These are phyloP conservation scores for Onychostoma macrolepis DNA, from an alignment of 2,113 vertebrate genomes.

Conservation along the genomic window DNA sequence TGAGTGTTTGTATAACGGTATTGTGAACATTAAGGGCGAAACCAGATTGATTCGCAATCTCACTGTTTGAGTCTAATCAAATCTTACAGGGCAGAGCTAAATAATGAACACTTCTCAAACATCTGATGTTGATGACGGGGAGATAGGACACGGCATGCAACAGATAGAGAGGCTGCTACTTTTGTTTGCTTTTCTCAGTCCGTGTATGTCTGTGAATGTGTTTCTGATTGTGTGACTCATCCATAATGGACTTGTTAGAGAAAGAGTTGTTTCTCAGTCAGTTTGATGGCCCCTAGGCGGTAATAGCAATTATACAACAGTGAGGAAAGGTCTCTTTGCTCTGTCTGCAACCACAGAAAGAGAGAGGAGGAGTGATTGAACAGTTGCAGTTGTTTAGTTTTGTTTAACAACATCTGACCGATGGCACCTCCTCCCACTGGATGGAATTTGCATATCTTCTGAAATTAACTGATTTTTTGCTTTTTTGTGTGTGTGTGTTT, in stretches of 20 bases:
- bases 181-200: slow-evolving; percentile 17
- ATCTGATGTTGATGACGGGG: not conserved
- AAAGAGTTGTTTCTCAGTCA: slow-evolving; percentile 46
- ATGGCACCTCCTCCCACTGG: not conserved
- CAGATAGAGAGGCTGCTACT: slow-evolving; percentile 7
- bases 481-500: not conserved
- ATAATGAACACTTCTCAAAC: slow-evolving; percentile 14
- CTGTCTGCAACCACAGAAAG: not conserved
- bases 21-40: not conserved
- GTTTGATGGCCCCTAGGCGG: slow-evolving; percentile 36
- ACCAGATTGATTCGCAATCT: slow-evolving; percentile 1
- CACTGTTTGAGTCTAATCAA: slow-evolving; percentile 25
- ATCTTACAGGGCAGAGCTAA: slow-evolving; percentile 1
- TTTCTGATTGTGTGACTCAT: slow-evolving; percentile 37
- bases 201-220: slow-evolving; percentile 30
- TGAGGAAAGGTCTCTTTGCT: slow-evolving; percentile 17
- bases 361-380: slow-evolving; percentile 1
- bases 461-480: not conserved
- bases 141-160: not conserved
- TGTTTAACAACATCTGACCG: slow-evolving; percentile 18
- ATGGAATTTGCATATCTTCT: not conserved
- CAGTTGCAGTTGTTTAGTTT: slow-evolving; percentile 22
- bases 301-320: slow-evolving; percentile 45
- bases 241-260: slow-evolving; percentile 40
- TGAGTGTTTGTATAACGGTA: slow-evolving; percentile 6